These are phyloP conservation scores for Gallinago nigripennis DNA, from an alignment of 2,797 vertebrate species.

Conservation along the genomic window DNA sequence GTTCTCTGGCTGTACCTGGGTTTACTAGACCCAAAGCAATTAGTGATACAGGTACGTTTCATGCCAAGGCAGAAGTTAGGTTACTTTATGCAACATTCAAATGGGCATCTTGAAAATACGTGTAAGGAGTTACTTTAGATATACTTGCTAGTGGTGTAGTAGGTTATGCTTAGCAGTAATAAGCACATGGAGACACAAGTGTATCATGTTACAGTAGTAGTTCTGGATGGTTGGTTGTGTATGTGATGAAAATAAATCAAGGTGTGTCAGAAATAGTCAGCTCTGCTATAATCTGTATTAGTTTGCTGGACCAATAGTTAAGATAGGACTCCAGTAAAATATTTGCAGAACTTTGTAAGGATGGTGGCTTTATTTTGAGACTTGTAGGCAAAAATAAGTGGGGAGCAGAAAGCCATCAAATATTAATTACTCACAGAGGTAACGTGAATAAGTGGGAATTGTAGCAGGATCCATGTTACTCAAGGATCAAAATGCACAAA, in stretches of 20 bases:
- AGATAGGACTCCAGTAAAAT: neutral
- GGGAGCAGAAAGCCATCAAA: neutral
- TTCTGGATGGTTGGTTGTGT: neutral
- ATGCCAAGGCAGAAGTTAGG: neutral
- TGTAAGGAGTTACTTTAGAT: neutral
- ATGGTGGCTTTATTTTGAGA: neutral
- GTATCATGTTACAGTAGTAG: neutral
- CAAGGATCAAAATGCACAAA: neutral
- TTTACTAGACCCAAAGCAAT: neutral
- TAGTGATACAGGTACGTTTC: neutral
- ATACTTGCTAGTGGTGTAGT: neutral
- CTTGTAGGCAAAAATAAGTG: neutral
- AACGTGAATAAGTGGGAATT: neutral
- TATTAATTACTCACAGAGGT: neutral
- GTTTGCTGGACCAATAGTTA: neutral
- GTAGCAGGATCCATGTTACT: neutral
- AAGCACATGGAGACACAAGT: neutral
- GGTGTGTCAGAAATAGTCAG: neutral
- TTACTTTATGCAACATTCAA: neutral
- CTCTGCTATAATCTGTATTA: neutral
- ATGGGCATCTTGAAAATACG: neutral
- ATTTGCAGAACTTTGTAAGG: neutral
- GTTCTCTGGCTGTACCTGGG: neutral
- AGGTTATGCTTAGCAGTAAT: neutral
- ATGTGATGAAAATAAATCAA: neutral